A percentile compares a stretch with the other conserved stretches of the same genome.
Evolutionary conservation across 2,113 vertebrate species (phyloP).

Genomic region (Ahaetulla prasina): DNA sequence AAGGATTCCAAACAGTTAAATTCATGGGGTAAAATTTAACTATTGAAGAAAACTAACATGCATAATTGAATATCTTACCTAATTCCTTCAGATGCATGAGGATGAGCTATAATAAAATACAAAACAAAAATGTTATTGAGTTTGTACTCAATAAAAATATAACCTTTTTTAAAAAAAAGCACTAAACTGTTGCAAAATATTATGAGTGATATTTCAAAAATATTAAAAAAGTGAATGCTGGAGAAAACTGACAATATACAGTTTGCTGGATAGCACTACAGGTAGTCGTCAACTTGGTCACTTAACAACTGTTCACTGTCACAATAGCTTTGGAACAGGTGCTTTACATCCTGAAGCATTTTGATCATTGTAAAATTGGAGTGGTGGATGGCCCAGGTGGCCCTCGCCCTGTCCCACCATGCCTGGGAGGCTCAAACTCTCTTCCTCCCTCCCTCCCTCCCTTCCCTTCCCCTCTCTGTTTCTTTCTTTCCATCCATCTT

Average conservation of each 20-base stretch:
- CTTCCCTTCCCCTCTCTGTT: too few relatives aligned
- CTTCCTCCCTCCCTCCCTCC: too few relatives aligned
- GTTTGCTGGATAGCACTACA: neutral
- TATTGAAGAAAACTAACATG: neutral
- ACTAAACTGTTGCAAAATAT: neutral
- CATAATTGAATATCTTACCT: slow-evolving; percentile 53
- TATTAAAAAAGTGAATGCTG: neutral
- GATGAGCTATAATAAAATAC: slow-evolving; percentile 50
- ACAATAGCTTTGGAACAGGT: neutral
- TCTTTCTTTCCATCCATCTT: neutral
- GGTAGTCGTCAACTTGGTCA: neutral
- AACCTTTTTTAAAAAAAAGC: neutral
- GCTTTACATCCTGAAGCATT: too few relatives aligned
- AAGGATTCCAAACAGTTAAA: neutral
- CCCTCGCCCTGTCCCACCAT: too few relatives aligned
- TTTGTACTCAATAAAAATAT: neutral
- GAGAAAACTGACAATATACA: neutral
- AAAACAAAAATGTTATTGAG: neutral
- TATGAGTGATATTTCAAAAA: neutral
- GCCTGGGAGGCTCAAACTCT: too few relatives aligned
- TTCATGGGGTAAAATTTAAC: neutral
- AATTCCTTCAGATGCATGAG: slow-evolving; percentile 66
- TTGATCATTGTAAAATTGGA: too few relatives aligned
- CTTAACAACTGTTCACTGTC: neutral
- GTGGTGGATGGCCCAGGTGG: too few relatives aligned